Evolutionary conservation across 2,797 vertebrate genomes (phyloP).

Genomic region (Nannoperca australis): DNA sequence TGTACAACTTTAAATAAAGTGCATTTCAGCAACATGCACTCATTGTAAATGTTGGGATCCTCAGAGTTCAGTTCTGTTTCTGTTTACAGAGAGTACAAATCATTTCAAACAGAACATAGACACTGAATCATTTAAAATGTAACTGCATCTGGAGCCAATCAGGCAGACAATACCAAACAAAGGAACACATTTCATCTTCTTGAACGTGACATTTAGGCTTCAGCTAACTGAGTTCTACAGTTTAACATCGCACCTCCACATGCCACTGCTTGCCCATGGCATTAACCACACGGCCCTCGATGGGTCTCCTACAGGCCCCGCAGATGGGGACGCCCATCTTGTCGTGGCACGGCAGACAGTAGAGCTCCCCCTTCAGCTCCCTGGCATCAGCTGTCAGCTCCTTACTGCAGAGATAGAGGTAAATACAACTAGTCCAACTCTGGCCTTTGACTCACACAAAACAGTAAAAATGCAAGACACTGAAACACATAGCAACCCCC

Average conservation of each 20-base stretch:
- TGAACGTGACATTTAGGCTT: not conserved
- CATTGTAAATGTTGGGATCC: not conserved
- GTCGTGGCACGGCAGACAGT: constrained; percentile 97
- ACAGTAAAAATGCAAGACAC: not conserved
- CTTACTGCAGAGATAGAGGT: constrained; percentile 84
- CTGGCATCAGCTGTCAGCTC: constrained; percentile 96
- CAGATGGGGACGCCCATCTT: constrained; percentile 99
- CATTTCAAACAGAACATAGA: not conserved
- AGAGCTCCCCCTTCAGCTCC: constrained; percentile 95
- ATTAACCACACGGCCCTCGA: constrained; percentile 98
- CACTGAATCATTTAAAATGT: not conserved
- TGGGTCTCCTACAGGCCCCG: constrained; percentile 95
- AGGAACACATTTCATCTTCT: not conserved
- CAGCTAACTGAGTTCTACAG: not conserved
- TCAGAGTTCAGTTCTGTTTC: not conserved
- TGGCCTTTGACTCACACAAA: not conserved
- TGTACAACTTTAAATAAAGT: not conserved
- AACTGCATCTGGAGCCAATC: not conserved
- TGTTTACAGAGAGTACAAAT: not conserved
- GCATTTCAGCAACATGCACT: not conserved
- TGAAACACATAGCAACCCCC: not conserved
- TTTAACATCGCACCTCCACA: constrained; percentile 90
- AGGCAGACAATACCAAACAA: not conserved
- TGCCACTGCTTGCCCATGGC: constrained; percentile 99
- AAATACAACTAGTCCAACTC: not conserved